Conservation (phyloP, 2,113 vertebrate genomes). For the Amia ocellicauda region DNA sequence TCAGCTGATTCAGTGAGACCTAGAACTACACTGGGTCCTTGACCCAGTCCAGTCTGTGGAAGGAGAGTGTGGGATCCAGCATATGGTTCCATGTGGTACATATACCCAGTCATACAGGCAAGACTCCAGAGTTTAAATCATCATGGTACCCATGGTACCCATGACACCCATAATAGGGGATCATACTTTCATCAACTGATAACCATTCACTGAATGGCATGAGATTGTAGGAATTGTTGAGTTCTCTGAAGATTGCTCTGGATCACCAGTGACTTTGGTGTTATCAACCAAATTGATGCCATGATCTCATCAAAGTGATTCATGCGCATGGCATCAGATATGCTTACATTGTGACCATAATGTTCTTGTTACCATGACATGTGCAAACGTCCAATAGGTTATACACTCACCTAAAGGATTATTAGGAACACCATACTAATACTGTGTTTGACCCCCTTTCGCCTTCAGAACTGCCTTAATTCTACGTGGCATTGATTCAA, state of each 20-base stretch:
- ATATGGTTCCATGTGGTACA: conserved; percentile 3
- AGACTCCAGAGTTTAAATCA: conserved; percentile 8
- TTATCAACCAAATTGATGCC: conserved; percentile 1
- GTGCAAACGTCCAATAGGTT: neutral
- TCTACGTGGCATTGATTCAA: too few relatives aligned
- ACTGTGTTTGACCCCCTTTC: too few relatives aligned
- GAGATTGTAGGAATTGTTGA: conserved; percentile 6
- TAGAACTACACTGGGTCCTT: too few relatives aligned
- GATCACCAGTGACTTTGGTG: conserved; percentile 8
- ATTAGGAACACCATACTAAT: too few relatives aligned
- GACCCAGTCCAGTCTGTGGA: conserved; percentile 12
- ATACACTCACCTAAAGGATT: too few relatives aligned
- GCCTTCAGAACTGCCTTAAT: too few relatives aligned
- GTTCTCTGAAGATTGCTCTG: conserved; percentile 4
- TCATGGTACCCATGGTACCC: conserved; percentile 5
- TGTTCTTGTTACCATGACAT: neutral
- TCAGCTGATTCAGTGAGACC: too few relatives aligned
- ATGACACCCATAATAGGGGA: too few relatives aligned
- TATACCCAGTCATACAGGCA: conserved; percentile 5
- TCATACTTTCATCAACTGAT: conserved; percentile 7
- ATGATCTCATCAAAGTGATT: conserved; percentile 11
- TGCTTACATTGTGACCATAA: conserved; percentile 7
- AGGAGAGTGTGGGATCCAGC: conserved; percentile 11
- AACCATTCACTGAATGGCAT: conserved; percentile 11
- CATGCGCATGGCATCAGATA: neutral